phyloP scores from a whole-genome alignment of 2,797 vertebrate genomes.

The Mormyrus hasselquistii region DNA sequence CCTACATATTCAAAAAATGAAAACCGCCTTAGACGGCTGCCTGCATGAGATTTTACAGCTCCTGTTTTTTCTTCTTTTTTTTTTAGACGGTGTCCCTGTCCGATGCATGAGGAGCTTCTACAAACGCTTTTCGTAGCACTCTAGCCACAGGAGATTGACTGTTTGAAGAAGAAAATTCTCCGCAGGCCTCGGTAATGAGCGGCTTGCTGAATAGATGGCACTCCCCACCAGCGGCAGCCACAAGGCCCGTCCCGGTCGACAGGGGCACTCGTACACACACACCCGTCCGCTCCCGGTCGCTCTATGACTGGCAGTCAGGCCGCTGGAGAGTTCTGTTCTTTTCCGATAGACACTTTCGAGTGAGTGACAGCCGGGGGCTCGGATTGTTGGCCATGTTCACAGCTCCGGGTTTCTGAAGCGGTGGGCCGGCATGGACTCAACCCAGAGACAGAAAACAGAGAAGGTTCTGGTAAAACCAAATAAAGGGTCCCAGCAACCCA shows the following conservation, averaged over 20 bases:
- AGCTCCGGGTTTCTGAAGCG: background rate
- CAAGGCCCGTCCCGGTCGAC: background rate
- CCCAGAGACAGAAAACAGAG: background rate
- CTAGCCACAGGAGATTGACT: background rate
- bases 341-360: background rate
- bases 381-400: background rate
- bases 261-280: background rate
- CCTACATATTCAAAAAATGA: conserved; percentile 36
- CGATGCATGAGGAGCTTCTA: background rate
- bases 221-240: background rate
- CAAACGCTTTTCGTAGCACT: background rate
- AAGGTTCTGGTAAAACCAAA: background rate
- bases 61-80: conserved; percentile 27
- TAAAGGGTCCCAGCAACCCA: background rate
- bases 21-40: conserved; percentile 40
- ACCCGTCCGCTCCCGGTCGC: too few species aligned
- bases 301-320: background rate
- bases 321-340: background rate
- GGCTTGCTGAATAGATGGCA: background rate
- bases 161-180: background rate
- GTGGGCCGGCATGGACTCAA: background rate
- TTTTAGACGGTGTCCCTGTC: background rate
- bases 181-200: background rate
- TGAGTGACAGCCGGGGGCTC: background rate
- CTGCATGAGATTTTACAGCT: conserved; percentile 38